Percentiles rank a stretch among this genome's conserved stretches.
These are phyloP conservation scores for Ricordea florida DNA, from an alignment of 92 coral and sea anemone species.

Conservation along the genomic window DNA sequence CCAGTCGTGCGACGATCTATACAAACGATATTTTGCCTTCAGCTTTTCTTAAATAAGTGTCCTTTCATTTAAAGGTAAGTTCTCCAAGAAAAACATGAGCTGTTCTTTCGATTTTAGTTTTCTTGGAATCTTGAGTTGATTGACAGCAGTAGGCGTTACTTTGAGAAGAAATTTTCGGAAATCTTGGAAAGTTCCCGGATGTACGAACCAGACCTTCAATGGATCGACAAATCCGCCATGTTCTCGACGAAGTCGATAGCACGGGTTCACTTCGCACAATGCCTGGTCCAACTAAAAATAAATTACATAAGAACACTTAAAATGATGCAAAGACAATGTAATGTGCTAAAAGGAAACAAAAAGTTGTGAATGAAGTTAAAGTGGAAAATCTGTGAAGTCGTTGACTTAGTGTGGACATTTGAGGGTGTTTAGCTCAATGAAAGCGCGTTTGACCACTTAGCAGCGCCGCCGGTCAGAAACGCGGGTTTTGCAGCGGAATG, in stretches of 20 bases:
- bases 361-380: no score
- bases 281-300: slow-evolving; percentile 29
- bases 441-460: no score
- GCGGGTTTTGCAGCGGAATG: no score
- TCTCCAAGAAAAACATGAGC: slow-evolving; percentile 20
- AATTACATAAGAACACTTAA: not conserved
- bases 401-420: no score
- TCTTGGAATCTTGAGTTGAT: slow-evolving; percentile 60
- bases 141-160: slow-evolving; percentile 49
- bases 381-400: no score
- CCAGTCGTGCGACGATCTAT: no score
- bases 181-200: slow-evolving; percentile 28
- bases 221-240: slow-evolving; percentile 42
- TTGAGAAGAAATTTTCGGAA: slow-evolving; percentile 35
- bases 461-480: no score
- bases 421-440: no score
- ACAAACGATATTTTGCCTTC: no score
- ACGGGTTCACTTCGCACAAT: slow-evolving; percentile 43
- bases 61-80: not conserved
- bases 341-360: no score
- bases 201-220: slow-evolving; percentile 6
- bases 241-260: slow-evolving; percentile 25
- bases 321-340: not conserved
- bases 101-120: slow-evolving; percentile 33
- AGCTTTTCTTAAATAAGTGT: not conserved